Conservation (phyloP, 2,113 vertebrate genomes). For the Malurus elegans region DNA sequence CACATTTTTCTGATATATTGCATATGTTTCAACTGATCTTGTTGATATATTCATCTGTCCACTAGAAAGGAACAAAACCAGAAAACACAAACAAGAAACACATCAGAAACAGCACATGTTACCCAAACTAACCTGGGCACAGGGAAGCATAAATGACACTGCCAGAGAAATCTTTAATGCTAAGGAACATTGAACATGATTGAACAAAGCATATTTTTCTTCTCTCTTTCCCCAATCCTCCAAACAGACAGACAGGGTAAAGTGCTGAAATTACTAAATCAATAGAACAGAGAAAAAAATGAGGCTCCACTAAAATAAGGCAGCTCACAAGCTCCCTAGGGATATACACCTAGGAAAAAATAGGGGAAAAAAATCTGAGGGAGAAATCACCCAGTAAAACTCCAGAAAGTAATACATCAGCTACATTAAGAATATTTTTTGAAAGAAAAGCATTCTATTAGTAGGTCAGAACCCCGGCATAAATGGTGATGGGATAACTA, state of each 20-base stretch:
- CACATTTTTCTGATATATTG: neutral
- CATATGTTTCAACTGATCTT: neutral
- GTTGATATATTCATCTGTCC: neutral
- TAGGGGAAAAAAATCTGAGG: neutral
- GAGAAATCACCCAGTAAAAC: neutral
- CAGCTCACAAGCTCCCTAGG: neutral
- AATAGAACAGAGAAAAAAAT: neutral
- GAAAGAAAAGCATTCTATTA: neutral
- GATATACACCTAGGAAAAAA: neutral
- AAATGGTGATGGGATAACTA: conserved; percentile 35
- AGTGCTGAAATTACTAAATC: neutral
- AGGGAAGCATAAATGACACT: neutral
- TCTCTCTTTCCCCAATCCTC: neutral
- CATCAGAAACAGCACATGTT: neutral
- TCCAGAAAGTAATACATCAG: neutral
- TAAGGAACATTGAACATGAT: neutral
- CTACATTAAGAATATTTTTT: neutral
- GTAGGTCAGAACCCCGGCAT: neutral
- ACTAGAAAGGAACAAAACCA: neutral
- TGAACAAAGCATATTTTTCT: neutral
- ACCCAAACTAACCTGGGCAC: neutral
- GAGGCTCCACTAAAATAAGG: neutral
- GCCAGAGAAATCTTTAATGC: neutral
- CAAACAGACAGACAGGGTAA: neutral
- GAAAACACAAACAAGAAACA: neutral